Evolutionary conservation across 2,113 vertebrate genomes (phyloP), one percentile per base, ranked within the genome.

Genomic region (Grantiella picta): DNA sequence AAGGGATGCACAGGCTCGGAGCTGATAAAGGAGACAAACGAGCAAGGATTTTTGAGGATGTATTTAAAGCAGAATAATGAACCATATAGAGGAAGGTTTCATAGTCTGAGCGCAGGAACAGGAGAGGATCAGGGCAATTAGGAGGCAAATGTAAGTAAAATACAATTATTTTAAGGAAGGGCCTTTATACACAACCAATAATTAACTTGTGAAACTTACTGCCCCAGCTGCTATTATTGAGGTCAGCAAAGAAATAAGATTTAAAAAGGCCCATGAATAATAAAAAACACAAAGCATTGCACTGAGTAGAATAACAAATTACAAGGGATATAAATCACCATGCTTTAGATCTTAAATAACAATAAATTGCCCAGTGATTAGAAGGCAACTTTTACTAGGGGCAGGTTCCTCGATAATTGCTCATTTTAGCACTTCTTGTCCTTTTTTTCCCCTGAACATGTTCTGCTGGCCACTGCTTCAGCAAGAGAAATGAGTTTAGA

Each of bases 241-340:
- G 92, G 92, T 91, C 50, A 28, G 87, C 60, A 52, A 52, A 95
- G 88, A 94, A 94, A 66, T 66, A 69, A 91, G 63, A 66, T 94
- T 96, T 92, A 1, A 78, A 95, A 95, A 88, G 82, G 82, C 33
- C 84, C 73, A 96, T 96, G 95, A 96, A 95, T 96, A 94, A 95
- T 95, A 93, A 69, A 94, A 93, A 95, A 80, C 78, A 95, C 66
- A 50, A 54, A 90, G n/a, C 7, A 0, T 31, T 86, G 64, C 44
- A n/a, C 75, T 92, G 45, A 54, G 66, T 76, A 87, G 87, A 94
- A 90, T 83, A 96, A 94, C 85, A 93, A 97, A 97, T 93, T 96
- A 83, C 63, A 63, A 71, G 63, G 82, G 35, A 63, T 75, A 78
- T 94, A 97, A 96, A 94, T 95, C 92, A 88, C 76, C 64, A 29